phyloP scores from a whole-genome alignment of 2,888 invertebrate species.

The Caenorhabditis wallacei region DNA sequence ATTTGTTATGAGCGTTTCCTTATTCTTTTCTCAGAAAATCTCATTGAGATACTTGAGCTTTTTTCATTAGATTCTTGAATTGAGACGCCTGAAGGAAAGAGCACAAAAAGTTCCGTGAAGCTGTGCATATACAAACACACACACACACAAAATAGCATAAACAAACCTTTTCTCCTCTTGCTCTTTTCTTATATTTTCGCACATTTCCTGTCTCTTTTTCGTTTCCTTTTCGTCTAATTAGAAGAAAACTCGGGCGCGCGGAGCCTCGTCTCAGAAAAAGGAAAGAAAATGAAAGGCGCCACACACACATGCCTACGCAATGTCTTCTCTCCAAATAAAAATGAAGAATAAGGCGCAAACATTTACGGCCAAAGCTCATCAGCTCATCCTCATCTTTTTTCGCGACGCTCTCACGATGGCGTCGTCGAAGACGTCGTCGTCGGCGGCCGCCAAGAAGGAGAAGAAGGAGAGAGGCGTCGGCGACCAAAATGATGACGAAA shows the following conservation, averaged over 20 bases:
- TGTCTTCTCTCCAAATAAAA: slow-evolving; percentile 15
- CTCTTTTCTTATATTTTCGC: slow-evolving; percentile 10
- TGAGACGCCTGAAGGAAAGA: slow-evolving; percentile 7
- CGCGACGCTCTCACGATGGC: slow-evolving; percentile 3
- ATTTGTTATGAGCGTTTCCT: too few species aligned
- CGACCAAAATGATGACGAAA: slow-evolving; percentile 16
- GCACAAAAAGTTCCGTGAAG: slow-evolving; percentile 27
- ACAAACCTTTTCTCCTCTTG: slow-evolving; percentile 21
- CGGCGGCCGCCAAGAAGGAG: too few species aligned
- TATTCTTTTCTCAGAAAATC: too few species aligned
- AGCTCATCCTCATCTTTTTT: slow-evolving; percentile 7
- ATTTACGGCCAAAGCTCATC: slow-evolving; percentile 45
- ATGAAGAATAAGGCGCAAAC: slow-evolving; percentile 5
- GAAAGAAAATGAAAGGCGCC: not conserved
- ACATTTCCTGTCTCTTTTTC: slow-evolving; percentile 1
- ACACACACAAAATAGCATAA: slow-evolving; percentile 26
- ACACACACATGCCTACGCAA: slow-evolving; percentile 32
- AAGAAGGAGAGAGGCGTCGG: not conserved
- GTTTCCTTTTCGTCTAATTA: slow-evolving; percentile 32
- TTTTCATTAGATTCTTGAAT: not conserved
- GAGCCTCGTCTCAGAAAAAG: not conserved
- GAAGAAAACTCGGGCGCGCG: slow-evolving; percentile 17
- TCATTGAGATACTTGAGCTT: too few species aligned
- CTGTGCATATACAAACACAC: slow-evolving; percentile 29
- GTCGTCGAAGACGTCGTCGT: not conserved